Conservation (phyloP, 1,140 invertebrate species). For the Araneus ventricosus region DNA sequence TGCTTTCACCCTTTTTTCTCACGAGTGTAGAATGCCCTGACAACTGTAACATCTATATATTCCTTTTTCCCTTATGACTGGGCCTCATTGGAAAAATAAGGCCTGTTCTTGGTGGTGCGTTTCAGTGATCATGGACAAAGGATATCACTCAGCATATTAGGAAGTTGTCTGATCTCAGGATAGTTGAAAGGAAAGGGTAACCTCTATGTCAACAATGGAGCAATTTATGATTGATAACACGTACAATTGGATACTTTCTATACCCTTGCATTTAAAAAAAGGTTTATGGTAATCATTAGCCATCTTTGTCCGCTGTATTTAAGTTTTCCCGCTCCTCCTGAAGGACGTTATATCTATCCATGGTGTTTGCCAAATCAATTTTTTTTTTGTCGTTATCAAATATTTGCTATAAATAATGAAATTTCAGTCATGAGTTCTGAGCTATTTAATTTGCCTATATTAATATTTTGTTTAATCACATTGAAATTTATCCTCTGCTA, state of each 20-base stretch:
- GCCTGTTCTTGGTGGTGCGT: background rate
- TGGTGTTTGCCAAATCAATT: too few relatives aligned
- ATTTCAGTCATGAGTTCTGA: too few relatives aligned
- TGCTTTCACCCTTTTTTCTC: background rate
- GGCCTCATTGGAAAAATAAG: background rate
- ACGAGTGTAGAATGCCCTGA: background rate
- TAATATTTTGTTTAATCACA: too few relatives aligned
- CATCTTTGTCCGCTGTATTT: background rate
- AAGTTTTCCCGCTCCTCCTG: too few relatives aligned
- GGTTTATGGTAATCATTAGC: background rate
- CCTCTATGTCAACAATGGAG: background rate
- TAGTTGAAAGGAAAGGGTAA: background rate
- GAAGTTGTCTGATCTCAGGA: background rate
- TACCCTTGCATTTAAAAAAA: background rate
- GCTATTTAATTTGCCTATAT: too few relatives aligned
- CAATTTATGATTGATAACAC: background rate
- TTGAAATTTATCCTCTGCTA: too few relatives aligned
- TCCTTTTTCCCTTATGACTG: background rate
- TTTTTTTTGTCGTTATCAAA: too few relatives aligned
- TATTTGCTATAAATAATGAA: too few relatives aligned
- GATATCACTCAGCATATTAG: background rate
- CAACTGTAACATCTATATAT: constrained; percentile 4
- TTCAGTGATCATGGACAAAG: background rate
- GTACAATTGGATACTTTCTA: background rate
- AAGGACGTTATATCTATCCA: too few relatives aligned